These are phyloP conservation scores for Leptodactylus fallax DNA, from an alignment of 2,797 vertebrate species.

Conservation along the genomic window DNA sequence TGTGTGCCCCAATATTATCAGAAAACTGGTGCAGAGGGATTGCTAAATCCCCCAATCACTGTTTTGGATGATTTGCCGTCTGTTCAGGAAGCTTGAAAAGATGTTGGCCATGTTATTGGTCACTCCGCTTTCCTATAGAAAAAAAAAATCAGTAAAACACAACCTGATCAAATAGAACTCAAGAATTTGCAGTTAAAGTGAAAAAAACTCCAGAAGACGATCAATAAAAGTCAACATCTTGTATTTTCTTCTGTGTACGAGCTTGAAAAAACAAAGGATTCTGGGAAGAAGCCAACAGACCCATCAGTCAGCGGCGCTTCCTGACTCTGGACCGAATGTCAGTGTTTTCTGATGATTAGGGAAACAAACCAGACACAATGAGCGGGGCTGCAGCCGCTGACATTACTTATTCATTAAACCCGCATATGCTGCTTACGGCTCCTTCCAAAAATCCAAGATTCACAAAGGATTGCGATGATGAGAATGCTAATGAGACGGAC, in stretches of 20 bases:
- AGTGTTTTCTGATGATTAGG: slow-evolving; percentile 46
- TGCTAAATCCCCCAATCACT: too few species aligned
- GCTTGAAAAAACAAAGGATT: slow-evolving; percentile 19
- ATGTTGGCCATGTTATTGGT: too few species aligned
- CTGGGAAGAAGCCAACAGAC: neutral
- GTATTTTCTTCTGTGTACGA: neutral
- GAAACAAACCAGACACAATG: slow-evolving; percentile 57
- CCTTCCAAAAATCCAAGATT: slow-evolving; percentile 33
- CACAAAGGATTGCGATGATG: slow-evolving; percentile 43
- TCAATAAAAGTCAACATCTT: neutral
- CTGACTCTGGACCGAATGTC: neutral
- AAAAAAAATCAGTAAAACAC: too few species aligned
- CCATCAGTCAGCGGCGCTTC: slow-evolving; percentile 37
- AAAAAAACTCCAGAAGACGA: neutral
- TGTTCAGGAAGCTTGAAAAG: too few species aligned
- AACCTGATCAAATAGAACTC: too few species aligned
- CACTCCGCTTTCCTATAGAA: too few species aligned
- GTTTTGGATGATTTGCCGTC: too few species aligned
- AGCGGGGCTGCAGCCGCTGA: neutral
- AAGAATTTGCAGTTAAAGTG: neutral
- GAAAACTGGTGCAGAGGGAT: too few species aligned
- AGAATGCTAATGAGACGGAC: slow-evolving; percentile 49
- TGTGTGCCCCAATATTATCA: too few species aligned
- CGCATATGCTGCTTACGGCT: slow-evolving; percentile 8
- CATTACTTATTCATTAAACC: slow-evolving; percentile 50